Base-by-base conservation (phyloP, 1,140 invertebrate genomes). In the Drosophila punjabiensis region DNA sequence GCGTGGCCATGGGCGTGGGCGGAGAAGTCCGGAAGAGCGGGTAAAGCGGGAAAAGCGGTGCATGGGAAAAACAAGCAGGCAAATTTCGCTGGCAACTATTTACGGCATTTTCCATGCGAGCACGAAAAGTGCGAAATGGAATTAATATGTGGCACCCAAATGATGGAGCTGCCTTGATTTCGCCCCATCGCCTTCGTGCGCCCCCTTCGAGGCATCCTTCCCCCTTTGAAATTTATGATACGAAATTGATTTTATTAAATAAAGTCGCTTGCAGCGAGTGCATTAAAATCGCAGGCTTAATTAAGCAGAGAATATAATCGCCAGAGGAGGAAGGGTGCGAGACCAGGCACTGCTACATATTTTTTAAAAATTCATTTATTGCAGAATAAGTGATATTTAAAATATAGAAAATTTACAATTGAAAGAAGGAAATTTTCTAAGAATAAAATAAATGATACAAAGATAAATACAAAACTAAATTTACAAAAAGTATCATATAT, bases 241-340 rank as follows among this genome's bases (percentile, higher is more conserved):
- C 58, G 75, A 76, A 89, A 89, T 90, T 89, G 86, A 89, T 89
- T 89, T 89, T 86, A 89, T 89, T 89, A 86, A 85, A 89, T 76
- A 86, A 90, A 86, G 79, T 78, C 76, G 65, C 69, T 61, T 18
- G 50, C 56, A 43, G 76, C 18, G 78, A 81, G 70, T 86, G 82
- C 83, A 86, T 86, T 86, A 81, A 82, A 68, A 67, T 68, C 37
- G 28, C 73, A 53, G 37, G 39, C 82, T 75, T 89, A 90, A 89
- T 89, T 82, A 79, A 84, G 63, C 20, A 53, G 48, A 20, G 37
- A 3, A 35, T 5, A 53, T 30, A 37, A 35, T 30, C 10, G 8
- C 35, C 30, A 33, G 30, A 14, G 5, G 16, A 10, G 9, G 7
- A 18, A 24, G 11, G 6, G 6, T 10, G 14, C 2, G 24, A 30